Base-by-base conservation (phyloP, 2,888 invertebrate genomes). In the Pseudococcus longispinus region DNA sequence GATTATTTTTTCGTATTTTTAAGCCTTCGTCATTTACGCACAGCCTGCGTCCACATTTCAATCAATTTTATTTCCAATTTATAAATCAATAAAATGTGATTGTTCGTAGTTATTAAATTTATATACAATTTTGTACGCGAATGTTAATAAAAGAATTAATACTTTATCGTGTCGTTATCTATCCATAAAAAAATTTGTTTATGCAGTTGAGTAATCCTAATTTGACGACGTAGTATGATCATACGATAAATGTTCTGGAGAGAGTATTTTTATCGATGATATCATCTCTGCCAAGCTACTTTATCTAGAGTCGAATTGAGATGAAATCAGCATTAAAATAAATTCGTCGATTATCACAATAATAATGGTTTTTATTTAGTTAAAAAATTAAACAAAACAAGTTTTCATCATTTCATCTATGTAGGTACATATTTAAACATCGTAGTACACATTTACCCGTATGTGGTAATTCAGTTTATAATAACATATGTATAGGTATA, bases 71-170 rank as follows among this genome's bases (percentile, higher is more conserved):
- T 29, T 29, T 29, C 18, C 29, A 70, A 70, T 70, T 70, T 26
- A 29, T 29, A 29, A 70, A 70, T 70, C 70, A 70, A 70, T 70
- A 70, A 70, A 70, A 70, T 70, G 70, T 70, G 70, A 70, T 70
- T 70, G 70, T 70, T 70, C 70, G 70, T 70, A 70, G 70, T 70
- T 70, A 70, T 70, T 70, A 29, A 32, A 70, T 70, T 70, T 70
- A 70, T 70, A 70, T 29, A 70, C 65, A 15, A 70, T 70, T 70
- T 70, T 70, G 70, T 70, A 70, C 70, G 70, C 32, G 70, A 70
- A 70, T 70, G 60, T 60, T 60, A 29, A 70, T 70, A 70, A 70
- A 70, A 70, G 6, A 20, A 29, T 32, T 29, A 18, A 70, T 29
- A 70, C 29, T 70, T 70, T 15, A 70, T 70, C 29, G 13, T 2